Conservation (phyloP, 1,140 invertebrate genomes). For the Drusus annulatus region DNA sequence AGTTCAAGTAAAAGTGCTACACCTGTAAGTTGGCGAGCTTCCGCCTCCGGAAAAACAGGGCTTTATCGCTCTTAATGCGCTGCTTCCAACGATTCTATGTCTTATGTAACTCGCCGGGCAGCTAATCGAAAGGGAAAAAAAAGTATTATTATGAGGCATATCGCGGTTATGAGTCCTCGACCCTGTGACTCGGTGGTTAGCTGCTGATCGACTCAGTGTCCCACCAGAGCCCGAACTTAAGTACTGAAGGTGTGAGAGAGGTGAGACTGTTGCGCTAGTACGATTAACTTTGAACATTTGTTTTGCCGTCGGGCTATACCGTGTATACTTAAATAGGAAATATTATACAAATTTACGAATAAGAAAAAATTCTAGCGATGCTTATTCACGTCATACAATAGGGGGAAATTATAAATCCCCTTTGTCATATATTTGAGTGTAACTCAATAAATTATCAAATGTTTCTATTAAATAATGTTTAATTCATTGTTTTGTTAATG, state of each 20-base stretch:
- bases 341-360: conserved; percentile 20
- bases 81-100: not conserved
- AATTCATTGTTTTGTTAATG: too few species aligned
- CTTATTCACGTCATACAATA: too few species aligned
- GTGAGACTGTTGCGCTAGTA: conserved; percentile 13
- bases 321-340: conserved; percentile 6
- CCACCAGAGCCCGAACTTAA: not conserved
- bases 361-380: not conserved
- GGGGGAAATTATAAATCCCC: too few species aligned
- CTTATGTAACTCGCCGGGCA: not conserved
- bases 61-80: conserved; percentile 1
- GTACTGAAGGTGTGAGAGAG: conserved; percentile 10
- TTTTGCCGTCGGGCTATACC: not conserved
- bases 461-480: too few species aligned
- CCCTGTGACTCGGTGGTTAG: not conserved
- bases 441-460: too few species aligned
- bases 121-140: not conserved
- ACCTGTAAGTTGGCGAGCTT: conserved; percentile 38
- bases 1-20: conserved; percentile 44
- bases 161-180: not conserved
- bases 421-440: too few species aligned
- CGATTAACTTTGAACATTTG: conserved; percentile 30
- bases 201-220: not conserved
- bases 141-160: too few species aligned
- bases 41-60: conserved; percentile 21